A percentile compares a stretch with the other conserved stretches of the same genome.
Conservation (phyloP, 2,113 vertebrate species). For the Coptodon rendalli region DNA sequence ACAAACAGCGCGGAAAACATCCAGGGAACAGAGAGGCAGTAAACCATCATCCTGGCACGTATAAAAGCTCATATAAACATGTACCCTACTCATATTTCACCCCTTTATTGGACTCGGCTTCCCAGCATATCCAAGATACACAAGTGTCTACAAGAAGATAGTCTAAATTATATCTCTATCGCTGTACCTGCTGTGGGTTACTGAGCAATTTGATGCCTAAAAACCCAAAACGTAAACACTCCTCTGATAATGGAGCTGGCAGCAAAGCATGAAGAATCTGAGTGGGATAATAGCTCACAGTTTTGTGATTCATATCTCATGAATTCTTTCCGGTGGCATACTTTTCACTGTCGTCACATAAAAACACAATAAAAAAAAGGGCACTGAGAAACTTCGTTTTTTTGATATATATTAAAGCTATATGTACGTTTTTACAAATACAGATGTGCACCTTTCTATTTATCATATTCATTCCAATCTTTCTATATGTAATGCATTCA, state of each 20-base stretch:
- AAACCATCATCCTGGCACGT: constrained; percentile 42
- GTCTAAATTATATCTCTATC: constrained; percentile 16
- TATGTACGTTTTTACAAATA: neutral
- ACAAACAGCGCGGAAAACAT: constrained; percentile 37
- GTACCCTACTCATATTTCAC: constrained; percentile 55
- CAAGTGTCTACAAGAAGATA: constrained; percentile 39
- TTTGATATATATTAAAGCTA: neutral
- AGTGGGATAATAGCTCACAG: constrained; percentile 1
- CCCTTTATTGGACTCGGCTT: constrained; percentile 28
- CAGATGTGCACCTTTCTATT: neutral
- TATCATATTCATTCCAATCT: neutral
- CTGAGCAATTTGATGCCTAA: constrained; percentile 42
- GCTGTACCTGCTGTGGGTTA: constrained; percentile 6
- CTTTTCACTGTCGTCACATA: neutral
- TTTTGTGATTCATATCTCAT: neutral
- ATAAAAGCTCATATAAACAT: constrained; percentile 47
- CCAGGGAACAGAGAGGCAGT: constrained; percentile 36
- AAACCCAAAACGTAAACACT: constrained; percentile 30
- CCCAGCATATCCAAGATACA: constrained; percentile 20
- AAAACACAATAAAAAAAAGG: neutral
- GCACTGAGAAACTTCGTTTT: neutral
- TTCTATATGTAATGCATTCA: neutral
- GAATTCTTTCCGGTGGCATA: neutral
- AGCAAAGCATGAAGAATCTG: neutral
- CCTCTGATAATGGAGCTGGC: constrained; percentile 10